A percentile compares a stretch with the other conserved stretches of the same genome.
These are phyloP conservation scores for Hartigia nigra DNA, from an alignment of 2,888 invertebrate genomes.

Conservation along the genomic window DNA sequence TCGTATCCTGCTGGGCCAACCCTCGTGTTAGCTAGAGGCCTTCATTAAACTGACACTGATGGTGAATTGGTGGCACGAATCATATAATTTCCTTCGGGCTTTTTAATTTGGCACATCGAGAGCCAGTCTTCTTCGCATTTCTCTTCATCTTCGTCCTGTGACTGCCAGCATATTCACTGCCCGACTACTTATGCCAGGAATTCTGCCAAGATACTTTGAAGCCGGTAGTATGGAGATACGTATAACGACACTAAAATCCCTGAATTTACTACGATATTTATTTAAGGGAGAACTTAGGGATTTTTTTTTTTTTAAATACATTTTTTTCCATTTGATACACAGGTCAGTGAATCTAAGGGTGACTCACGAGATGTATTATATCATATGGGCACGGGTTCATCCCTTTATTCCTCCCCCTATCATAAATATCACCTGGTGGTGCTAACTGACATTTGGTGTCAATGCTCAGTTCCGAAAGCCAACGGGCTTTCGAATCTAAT, in stretches of 20 bases:
- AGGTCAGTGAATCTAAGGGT: neutral
- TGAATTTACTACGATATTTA: neutral
- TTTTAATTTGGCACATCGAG: constrained; percentile 45
- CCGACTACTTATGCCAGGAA: neutral
- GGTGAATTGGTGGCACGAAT: constrained; percentile 52
- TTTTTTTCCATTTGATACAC: neutral
- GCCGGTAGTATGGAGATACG: neutral
- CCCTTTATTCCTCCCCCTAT: constrained; percentile 7
- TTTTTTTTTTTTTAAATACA: neutral
- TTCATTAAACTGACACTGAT: constrained; percentile 55
- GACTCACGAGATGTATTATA: neutral
- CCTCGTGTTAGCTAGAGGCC: constrained; percentile 49
- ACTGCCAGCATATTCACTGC: neutral
- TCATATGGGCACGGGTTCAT: neutral
- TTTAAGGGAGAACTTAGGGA: neutral
- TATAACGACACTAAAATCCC: neutral
- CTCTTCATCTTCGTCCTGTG: constrained; percentile 27
- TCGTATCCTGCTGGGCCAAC: constrained; percentile 48
- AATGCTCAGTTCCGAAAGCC: constrained; percentile 4
- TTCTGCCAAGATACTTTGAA: neutral
- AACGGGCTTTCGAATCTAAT: constrained; percentile 1
- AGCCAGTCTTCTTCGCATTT: constrained; percentile 31
- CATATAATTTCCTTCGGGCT: constrained; percentile 46
- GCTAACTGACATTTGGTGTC: constrained; percentile 7
- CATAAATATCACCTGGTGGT: constrained; percentile 3